phyloP scores from a whole-genome alignment of 2,888 invertebrate species.

The Microctonus aethiopoides region DNA sequence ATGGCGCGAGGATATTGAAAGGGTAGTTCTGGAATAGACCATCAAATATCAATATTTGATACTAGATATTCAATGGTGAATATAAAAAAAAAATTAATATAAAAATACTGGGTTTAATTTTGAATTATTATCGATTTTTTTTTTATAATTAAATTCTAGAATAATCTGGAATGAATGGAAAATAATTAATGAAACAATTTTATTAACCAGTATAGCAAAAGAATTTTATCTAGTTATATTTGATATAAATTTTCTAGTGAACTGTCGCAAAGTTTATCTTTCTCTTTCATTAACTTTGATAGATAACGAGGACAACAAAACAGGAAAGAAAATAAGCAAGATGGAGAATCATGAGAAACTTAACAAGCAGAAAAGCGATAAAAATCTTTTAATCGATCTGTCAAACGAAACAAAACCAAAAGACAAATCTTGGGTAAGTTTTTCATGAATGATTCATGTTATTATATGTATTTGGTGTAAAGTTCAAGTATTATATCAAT shows the following conservation, averaged over 20 bases:
- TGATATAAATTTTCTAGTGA: too few species aligned
- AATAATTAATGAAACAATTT: too few species aligned
- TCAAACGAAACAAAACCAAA: constrained; percentile 55
- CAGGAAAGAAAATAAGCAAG: constrained; percentile 37
- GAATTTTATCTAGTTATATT: too few species aligned
- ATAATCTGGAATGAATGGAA: too few species aligned
- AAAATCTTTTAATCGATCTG: constrained; percentile 62
- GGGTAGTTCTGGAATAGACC: background rate
- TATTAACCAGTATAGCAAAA: too few species aligned
- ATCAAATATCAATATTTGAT: background rate
- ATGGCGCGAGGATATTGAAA: background rate
- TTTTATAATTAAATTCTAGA: too few species aligned
- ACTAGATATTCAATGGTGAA: too few species aligned
- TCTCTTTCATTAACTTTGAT: constrained; percentile 3
- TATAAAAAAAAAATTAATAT: too few species aligned
- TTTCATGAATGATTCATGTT: background rate
- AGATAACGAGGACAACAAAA: constrained; percentile 37
- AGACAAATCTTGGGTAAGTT: constrained; percentile 61
- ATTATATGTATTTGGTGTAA: background rate
- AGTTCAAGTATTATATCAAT: background rate
- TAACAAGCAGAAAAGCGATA: constrained; percentile 48
- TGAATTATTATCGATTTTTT: too few species aligned
- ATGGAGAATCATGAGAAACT: constrained; percentile 36
- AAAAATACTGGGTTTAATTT: too few species aligned
- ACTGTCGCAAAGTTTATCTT: background rate